phyloP scores from a whole-genome alignment of 2,888 invertebrate species.

The Drosophila flavopinicola region DNA sequence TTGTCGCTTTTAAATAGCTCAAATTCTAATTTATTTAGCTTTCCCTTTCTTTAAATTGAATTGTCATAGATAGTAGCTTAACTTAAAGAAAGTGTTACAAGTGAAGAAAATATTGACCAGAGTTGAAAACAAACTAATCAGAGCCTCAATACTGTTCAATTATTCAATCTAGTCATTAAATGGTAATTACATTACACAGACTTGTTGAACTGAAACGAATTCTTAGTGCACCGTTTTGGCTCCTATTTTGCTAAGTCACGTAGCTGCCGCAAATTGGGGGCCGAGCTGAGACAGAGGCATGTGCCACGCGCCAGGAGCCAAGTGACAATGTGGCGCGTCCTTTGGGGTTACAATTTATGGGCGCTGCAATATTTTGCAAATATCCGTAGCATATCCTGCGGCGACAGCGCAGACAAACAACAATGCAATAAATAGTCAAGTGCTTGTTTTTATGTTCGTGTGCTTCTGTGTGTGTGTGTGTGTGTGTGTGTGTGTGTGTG shows the following conservation, averaged over 20 bases:
- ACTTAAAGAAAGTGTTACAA: too few relatives aligned
- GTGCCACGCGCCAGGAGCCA: constrained; percentile 34
- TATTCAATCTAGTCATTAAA: constrained; percentile 8
- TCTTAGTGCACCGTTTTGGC: neutral
- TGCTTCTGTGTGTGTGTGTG: constrained; percentile 11
- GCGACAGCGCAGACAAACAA: constrained; percentile 65
- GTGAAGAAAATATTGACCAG: too few relatives aligned
- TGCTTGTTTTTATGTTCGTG: constrained; percentile 38
- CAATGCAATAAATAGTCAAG: constrained; percentile 75
- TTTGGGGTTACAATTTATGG: constrained; percentile 72
- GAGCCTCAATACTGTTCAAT: constrained; percentile 2
- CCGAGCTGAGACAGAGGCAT: constrained; percentile 53
- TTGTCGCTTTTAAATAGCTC: too few relatives aligned
- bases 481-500: neutral
- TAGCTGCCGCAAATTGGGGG: constrained; percentile 65
- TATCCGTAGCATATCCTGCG: constrained; percentile 77
- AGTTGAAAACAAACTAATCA: too few relatives aligned
- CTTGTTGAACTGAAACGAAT: constrained; percentile 5
- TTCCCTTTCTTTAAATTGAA: too few relatives aligned
- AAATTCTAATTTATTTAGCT: too few relatives aligned
- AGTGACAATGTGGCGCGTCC: constrained; percentile 55
- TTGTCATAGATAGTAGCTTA: too few relatives aligned
- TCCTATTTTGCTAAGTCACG: constrained; percentile 56
- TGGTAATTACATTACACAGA: constrained; percentile 4
- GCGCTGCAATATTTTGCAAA: constrained; percentile 79